A percentile compares a stretch with the other conserved stretches of the same genome.
These are phyloP conservation scores for Dasypolia templi DNA, from an alignment of 2,888 invertebrate genomes.

Conservation along the genomic window DNA sequence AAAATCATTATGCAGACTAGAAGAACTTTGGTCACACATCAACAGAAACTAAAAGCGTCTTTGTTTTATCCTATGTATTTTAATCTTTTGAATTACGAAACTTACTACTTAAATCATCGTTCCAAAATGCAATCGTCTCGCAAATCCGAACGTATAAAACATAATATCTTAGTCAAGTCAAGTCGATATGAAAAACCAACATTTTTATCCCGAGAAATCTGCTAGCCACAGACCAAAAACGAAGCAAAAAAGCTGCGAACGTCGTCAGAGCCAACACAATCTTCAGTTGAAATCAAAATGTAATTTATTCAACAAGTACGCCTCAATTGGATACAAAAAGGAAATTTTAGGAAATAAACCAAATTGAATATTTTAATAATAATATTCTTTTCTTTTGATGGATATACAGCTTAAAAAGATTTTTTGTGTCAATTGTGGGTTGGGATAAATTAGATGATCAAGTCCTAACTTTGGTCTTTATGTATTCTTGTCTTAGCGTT, in stretches of 20 bases:
- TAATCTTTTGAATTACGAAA: too few relatives aligned
- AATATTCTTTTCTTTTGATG: slow-evolving; percentile 43
- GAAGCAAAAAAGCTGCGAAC: slow-evolving; percentile 33
- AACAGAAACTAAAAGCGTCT: background rate
- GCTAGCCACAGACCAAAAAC: slow-evolving; percentile 44
- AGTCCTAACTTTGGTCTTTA: background rate
- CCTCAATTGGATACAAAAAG: slow-evolving; percentile 61
- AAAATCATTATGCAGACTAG: background rate
- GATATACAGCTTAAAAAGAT: slow-evolving; percentile 22
- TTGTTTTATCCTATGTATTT: too few relatives aligned
- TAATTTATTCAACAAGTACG: slow-evolving; percentile 65
- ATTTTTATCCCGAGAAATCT: slow-evolving; percentile 42
- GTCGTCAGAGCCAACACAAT: slow-evolving; percentile 44
- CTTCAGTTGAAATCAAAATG: slow-evolving; percentile 61
- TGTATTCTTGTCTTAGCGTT: background rate
- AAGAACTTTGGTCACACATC: background rate
- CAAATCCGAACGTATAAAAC: slow-evolving; percentile 29
- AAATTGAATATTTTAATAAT: slow-evolving; percentile 61
- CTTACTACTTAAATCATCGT: too few relatives aligned
- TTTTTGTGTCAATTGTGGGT: slow-evolving; percentile 16
- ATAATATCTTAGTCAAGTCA: slow-evolving; percentile 6
- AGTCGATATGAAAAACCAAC: slow-evolving; percentile 38
- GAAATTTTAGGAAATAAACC: slow-evolving; percentile 55
- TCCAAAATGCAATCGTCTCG: slow-evolving; percentile 18
- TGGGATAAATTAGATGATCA: slow-evolving; percentile 22